Base-by-base conservation (phyloP, 1,140 invertebrate genomes). In the Lineus longissimus region DNA sequence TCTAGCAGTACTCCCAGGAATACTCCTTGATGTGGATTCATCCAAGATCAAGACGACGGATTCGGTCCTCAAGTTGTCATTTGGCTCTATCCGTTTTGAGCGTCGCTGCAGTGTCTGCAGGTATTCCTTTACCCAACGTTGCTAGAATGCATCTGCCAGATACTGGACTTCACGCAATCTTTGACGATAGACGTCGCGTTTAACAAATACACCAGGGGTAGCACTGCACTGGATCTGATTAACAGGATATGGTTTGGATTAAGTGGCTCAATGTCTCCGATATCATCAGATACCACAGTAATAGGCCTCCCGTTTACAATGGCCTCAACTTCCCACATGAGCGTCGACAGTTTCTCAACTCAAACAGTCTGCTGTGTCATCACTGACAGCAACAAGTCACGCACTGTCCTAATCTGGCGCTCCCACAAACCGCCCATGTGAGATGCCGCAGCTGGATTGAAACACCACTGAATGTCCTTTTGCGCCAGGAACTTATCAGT, bases 291-390 rank as follows among this genome's bases (percentile, higher is more conserved):
- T 2, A 63, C 22, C 2, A 9, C 27, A 15, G 55, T 55, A 25
- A 63, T 41, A 9, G 62, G 62, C 23, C 62, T 58, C 7, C 47
- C 23, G 36, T 59, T 63, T 2, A 63, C 22, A 47, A 64, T 64
- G 7, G 17, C 7, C n/a, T 57, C 57, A 13, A 59, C 57, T 47
- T 59, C 57, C 23, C 62, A 68, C 19, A 68, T 51, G 1, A 68
- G 30, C 2, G 67, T 68, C 2, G 47, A 11, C 1, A 68, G 59
- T 15, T 31, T 43, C 54, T 57, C 55, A 31, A 23, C 55, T 7
- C 33, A 4, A 36, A 36, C 6, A 7, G 29, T 57, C 6, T 9
- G 17, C 9, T 9, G 22, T 27, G 2, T 30, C 55, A 57, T 27
- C 9, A 57, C 22, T 57, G 29, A 23, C 7, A 17, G 9, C 22